Conservation (phyloP, 2,113 vertebrate genomes). For the Apeltes quadracus region DNA sequence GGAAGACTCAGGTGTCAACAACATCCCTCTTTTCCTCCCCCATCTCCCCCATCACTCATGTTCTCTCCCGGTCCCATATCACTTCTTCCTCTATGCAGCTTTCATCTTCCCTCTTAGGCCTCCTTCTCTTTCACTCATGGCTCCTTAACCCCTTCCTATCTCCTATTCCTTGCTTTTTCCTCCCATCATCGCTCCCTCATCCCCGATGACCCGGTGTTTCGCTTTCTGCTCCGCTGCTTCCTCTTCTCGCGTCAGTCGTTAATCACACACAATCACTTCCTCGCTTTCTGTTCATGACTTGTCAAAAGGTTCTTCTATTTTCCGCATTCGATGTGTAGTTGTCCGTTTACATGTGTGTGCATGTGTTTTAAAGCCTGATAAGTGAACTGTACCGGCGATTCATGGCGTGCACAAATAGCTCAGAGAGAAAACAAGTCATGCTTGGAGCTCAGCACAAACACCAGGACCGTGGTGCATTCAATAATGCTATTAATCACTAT, state of each 20-base stretch:
- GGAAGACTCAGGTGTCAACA: conserved; percentile 17
- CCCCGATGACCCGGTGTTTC: conserved; percentile 42
- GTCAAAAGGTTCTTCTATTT: conserved; percentile 33
- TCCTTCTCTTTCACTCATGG: background rate
- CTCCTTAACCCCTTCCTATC: conserved; percentile 25
- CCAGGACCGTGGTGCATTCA: conserved; percentile 17
- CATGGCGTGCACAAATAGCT: conserved; percentile 32
- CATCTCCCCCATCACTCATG: background rate
- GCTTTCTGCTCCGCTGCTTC: conserved; percentile 49
- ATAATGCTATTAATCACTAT: conserved; percentile 29
- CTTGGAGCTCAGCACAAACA: conserved; percentile 26
- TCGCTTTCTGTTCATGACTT: conserved; percentile 28
- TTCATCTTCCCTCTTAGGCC: conserved; percentile 13
- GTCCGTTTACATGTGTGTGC: background rate
- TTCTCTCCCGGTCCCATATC: background rate
- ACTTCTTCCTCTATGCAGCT: conserved; percentile 2
- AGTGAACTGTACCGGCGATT: conserved; percentile 43
- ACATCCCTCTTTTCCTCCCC: background rate
- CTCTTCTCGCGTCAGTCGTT: conserved; percentile 46
- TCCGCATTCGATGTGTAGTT: conserved; percentile 5
- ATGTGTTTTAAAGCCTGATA: background rate
- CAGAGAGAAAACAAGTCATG: conserved; percentile 19
- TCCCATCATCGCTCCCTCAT: conserved; percentile 15
- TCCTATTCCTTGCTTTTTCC: background rate
- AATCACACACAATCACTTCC: conserved; percentile 55